Percentiles rank a stretch among this genome's conserved stretches.
These are phyloP conservation scores for Eupithecia pulchellata DNA, from an alignment of 2,888 invertebrate genomes.

Conservation along the genomic window DNA sequence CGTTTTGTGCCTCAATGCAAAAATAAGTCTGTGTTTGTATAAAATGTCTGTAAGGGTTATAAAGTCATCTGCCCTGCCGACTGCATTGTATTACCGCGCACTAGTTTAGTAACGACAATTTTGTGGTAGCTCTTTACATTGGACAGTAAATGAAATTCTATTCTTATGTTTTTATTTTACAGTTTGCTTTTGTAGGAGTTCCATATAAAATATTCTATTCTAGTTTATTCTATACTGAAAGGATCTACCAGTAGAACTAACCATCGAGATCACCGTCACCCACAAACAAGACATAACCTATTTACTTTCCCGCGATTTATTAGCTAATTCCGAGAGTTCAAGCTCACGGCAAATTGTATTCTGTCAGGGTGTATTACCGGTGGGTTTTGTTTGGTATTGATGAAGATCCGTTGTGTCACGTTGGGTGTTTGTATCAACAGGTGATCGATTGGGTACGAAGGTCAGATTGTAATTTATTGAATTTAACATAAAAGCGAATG, in stretches of 20 bases:
- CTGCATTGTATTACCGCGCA: too few relatives aligned
- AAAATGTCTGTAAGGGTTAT: too few relatives aligned
- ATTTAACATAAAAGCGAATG: neutral
- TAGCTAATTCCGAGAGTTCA: conserved; percentile 17
- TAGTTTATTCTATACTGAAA: neutral
- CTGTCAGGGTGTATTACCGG: conserved; percentile 20
- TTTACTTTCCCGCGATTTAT: conserved; percentile 21
- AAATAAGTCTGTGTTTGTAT: neutral
- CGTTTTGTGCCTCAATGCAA: neutral
- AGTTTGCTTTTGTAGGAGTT: neutral
- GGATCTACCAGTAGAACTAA: neutral
- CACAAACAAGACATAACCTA: conserved; percentile 17
- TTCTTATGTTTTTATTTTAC: too few relatives aligned
- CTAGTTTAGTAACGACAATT: too few relatives aligned
- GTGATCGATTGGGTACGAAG: conserved; percentile 22
- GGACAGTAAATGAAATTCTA: too few relatives aligned
- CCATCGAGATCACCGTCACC: neutral
- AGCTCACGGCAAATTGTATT: conserved; percentile 25
- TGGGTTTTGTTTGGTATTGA: conserved; percentile 7
- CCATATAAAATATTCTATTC: neutral
- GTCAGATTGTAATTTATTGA: conserved; percentile 14
- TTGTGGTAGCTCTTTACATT: too few relatives aligned
- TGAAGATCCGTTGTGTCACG: conserved; percentile 15
- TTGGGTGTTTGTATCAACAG: conserved; percentile 25
- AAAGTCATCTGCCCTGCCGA: too few relatives aligned